These are phyloP conservation scores for Pinna nobilis DNA, from an alignment of 1,140 invertebrate genomes.

Conservation along the genomic window DNA sequence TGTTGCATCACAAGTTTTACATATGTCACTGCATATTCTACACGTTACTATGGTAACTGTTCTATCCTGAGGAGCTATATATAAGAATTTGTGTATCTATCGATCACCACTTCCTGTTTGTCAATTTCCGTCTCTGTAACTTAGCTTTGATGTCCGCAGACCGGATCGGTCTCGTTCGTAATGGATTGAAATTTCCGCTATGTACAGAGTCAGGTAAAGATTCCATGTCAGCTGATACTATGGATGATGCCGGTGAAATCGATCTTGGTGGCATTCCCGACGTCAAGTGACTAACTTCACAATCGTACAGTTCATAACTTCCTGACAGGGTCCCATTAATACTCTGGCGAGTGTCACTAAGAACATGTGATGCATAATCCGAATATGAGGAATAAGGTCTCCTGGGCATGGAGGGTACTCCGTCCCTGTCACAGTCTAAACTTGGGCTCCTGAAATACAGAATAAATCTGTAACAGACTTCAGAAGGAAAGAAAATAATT, in stretches of 20 bases:
- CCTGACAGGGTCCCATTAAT: slow-evolving; percentile 17
- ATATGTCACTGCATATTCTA: too few relatives aligned
- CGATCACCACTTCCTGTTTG: not conserved
- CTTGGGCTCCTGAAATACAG: not conserved
- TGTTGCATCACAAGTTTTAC: too few relatives aligned
- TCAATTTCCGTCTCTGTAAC: not conserved
- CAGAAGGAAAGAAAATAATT: not conserved
- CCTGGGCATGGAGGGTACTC: not conserved
- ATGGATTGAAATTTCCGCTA: slow-evolving; percentile 3
- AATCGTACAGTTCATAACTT: slow-evolving; percentile 23
- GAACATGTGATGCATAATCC: slow-evolving; percentile 30
- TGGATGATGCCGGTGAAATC: slow-evolving; percentile 13
- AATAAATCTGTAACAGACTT: not conserved
- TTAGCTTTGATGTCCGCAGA: slow-evolving; percentile 30
- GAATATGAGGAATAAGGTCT: slow-evolving; percentile 22
- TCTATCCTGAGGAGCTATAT: too few relatives aligned
- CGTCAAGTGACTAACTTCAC: not conserved
- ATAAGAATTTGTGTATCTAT: too few relatives aligned
- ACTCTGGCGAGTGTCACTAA: slow-evolving; percentile 5
- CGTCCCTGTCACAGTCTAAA: too few relatives aligned
- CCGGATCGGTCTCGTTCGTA: slow-evolving; percentile 21
- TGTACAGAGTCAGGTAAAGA: slow-evolving; percentile 14
- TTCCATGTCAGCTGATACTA: slow-evolving; percentile 26
- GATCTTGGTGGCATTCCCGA: not conserved
- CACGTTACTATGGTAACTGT: too few relatives aligned